Evolutionary conservation across 2,888 invertebrate genomes (phyloP), one percentile per base, ranked within the genome.

Genomic region (Calliopum simillimum): DNA sequence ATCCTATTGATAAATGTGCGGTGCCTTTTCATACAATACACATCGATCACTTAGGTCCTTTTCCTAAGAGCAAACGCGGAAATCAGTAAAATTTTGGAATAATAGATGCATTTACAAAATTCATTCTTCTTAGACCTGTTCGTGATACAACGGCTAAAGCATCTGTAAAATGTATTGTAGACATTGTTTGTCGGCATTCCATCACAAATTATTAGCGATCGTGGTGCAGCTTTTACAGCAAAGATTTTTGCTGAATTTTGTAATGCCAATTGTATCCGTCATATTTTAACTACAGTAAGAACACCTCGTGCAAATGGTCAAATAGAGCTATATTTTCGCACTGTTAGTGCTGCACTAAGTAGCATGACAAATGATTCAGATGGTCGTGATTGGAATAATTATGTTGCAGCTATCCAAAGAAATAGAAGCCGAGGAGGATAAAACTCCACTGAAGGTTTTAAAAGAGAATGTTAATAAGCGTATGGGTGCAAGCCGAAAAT

Each of bases 31-130:
- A 80, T 62, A 82, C 81, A 0, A 23, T 82, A 3, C 81, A 83
- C 47, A 59, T 83, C 0, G 83, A 83, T 69, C 82, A 83, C 66
- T 58, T 81, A 1, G 80, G 80, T 0, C 81, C 81, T 6, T 81
- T 80, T 66, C 78, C 79, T 16, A 73, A 74, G 11, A 79, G 78
- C n/a, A 77, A 69, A 53, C 51, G 61, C 64, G 56, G 67, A 25
- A 70, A 73, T 65, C 46, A 53, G 11, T 55, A 70, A 41, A 65
- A 70, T 25, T 49, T 73, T 4, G 73, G 73, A 14, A 64, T 73
- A 3, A 44, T 72, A 19, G 70, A 71, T 43, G 41, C 68, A 1
- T 71, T 68, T 41, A 53, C 68, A 21, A 71, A 71, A 41, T 71
- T 71, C 53, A 63, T 68, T 11, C 63, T 74, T n/a, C 58, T 73